phyloP scores from a whole-genome alignment of 1,140 invertebrate genomes.

The Pristionchus pacificus region DNA sequence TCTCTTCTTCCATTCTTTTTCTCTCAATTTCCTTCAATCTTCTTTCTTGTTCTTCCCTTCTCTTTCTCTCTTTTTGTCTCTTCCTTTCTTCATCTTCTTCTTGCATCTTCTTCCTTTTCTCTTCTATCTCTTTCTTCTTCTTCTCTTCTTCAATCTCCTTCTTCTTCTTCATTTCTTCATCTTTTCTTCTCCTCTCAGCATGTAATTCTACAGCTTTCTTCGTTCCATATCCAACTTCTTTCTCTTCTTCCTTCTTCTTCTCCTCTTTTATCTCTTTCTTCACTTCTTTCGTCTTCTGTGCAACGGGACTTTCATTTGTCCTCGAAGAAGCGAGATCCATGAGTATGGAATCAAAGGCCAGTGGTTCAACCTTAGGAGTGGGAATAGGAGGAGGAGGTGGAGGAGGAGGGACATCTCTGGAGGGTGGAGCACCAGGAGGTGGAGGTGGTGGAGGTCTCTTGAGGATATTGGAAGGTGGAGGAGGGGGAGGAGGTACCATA shows the following conservation, averaged over 20 bases:
- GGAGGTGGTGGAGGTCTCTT: no score
- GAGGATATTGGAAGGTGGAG: no score
- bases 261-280: conserved; percentile 2
- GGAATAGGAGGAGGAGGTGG: not conserved
- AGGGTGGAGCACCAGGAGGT: no score
- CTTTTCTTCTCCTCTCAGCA: not conserved
- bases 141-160: not conserved
- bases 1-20: not conserved
- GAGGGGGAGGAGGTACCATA: no score
- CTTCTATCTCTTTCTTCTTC: not conserved
- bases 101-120: not conserved
- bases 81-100: conserved; percentile 6
- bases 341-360: no score
- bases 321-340: no score
- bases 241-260: not conserved
- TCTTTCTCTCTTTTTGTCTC: not conserved
- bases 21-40: not conserved
- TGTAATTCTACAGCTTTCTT: not conserved
- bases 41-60: not conserved
- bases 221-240: not conserved
- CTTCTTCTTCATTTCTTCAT: not conserved
- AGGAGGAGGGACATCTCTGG: not conserved
- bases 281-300: conserved; percentile 2
- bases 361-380: not conserved
- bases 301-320: no score